Evolutionary conservation across 2,113 vertebrate genomes (phyloP), one percentile per base, ranked within the genome.

Genomic region (Eclectus roratus): DNA sequence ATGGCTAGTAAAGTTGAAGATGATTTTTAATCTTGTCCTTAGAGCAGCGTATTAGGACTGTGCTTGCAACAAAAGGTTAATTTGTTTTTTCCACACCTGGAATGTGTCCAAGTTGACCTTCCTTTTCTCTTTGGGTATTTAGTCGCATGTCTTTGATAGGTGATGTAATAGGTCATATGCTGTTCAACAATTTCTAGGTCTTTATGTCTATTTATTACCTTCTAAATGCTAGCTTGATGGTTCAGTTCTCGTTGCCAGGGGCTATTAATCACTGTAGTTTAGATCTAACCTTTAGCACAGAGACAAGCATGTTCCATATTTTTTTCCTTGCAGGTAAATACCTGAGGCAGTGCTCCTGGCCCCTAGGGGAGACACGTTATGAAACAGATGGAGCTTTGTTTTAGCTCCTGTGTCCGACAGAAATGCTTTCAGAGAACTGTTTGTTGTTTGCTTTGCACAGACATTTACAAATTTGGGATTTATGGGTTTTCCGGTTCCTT

Each of bases 251-350:
- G n/a, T 56, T 88, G 77, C 53, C 72, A 83, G 63, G 55, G 60
- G 41, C 43, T 90, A 25, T 73, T 85, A 83, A 80, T 93, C 92
- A 74, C 11, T 63, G 76, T 49, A 66, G 80, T 83, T 94, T 73
- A 90, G 58, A 71, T 77, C 43, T 88, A 91, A 82, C 63, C 83
- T 93, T 83, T 71, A 93, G 41, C 11, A 25, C 5, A 83, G n/a
- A 49, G 33, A 53, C 64, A 70, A 66, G 44, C 9, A 41, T 70
- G 49, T 70, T 85, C 50, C 10, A 1, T 92, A 29, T 73, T 88
- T 88, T 91, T 43, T 52, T 71, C 6, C 17, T 82, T 80, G 10
- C 31, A 43, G 85, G 79, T 49, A 76, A 82, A 18, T 31, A 80
- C 44, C n/a, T 0, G 2, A 80, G 58, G 63, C 66, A 80, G 41